Evolutionary conservation across 2,113 vertebrate genomes (phyloP).

Genomic region (Periophthalmus modestus): DNA sequence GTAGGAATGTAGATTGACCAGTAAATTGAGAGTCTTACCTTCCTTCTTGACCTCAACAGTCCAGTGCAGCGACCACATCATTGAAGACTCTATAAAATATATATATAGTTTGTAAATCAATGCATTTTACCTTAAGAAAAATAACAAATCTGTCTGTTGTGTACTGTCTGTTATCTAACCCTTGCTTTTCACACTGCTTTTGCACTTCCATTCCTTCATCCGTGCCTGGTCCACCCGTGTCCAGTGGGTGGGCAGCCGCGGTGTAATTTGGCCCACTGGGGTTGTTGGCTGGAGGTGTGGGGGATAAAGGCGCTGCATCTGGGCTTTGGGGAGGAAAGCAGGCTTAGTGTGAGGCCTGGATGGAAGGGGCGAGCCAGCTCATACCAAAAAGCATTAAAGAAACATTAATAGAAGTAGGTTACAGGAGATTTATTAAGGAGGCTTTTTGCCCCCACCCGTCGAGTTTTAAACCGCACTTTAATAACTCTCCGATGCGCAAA

Average conservation of each 20-base stretch:
- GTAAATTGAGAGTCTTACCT: no score
- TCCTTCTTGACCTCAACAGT: no score
- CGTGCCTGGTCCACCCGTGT: conserved; percentile 55
- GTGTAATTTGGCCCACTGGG: conserved; percentile 69
- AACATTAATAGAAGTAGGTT: conserved; percentile 83
- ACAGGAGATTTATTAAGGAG: conserved; percentile 79
- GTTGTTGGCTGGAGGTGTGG: conserved; percentile 61
- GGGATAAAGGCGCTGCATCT: conserved; percentile 63
- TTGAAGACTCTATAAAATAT: no score
- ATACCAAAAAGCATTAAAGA: conserved; percentile 78
- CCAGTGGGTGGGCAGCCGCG: conserved; percentile 63
- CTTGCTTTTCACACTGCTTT: conserved; percentile 12
- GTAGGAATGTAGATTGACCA: no score
- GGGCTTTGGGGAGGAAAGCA: conserved; percentile 63
- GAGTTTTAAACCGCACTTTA: conserved; percentile 73
- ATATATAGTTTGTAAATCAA: no score
- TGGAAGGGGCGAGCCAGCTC: conserved; percentile 65
- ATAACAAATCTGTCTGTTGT: neutral
- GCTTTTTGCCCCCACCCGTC: conserved; percentile 71
- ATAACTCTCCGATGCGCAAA: conserved; percentile 76
- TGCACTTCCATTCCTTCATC: conserved; percentile 38
- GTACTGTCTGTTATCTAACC: neutral
- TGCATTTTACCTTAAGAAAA: neutral
- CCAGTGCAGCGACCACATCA: no score
- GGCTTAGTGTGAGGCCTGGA: conserved; percentile 69